These are phyloP conservation scores for Lethrus apterus DNA, from an alignment of 1,140 invertebrate species.

Conservation along the genomic window DNA sequence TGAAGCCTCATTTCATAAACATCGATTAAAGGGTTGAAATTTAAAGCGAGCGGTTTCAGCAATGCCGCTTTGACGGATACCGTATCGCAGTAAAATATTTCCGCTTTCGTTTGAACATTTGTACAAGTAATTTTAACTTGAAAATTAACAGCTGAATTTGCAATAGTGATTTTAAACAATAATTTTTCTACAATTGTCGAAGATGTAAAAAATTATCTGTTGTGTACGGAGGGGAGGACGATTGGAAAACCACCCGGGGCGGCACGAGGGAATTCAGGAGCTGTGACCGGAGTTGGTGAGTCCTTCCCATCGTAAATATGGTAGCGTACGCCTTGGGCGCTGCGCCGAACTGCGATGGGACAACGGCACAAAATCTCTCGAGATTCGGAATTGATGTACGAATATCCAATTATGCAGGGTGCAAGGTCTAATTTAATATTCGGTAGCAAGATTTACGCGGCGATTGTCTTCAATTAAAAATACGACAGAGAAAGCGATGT, in stretches of 20 bases:
- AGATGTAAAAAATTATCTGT: too few relatives aligned
- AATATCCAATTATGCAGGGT: constrained; percentile 12
- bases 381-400: background rate
- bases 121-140: too few relatives aligned
- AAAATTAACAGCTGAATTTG: too few relatives aligned
- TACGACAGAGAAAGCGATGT: too few relatives aligned
- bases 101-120: too few relatives aligned
- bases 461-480: too few relatives aligned
- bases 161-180: too few relatives aligned
- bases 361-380: constrained; percentile 2
- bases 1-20: constrained; percentile 39
- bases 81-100: too few relatives aligned
- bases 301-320: constrained; percentile 14
- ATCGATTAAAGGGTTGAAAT: constrained; percentile 37
- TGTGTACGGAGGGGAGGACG: too few relatives aligned
- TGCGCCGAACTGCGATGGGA: constrained; percentile 5
- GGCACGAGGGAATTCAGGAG: constrained; percentile 8
- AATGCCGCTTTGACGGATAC: too few relatives aligned
- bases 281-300: constrained; percentile 12
- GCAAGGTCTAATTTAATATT: constrained; percentile 11
- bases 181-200: too few relatives aligned
- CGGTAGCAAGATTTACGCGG: constrained; percentile 11
- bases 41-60: constrained; percentile 16
- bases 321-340: constrained; percentile 5
- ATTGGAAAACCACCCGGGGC: constrained; percentile 11